A percentile compares a stretch with the other conserved stretches of the same genome.
These are phyloP conservation scores for Halictus rubicundus DNA, from an alignment of 1,140 invertebrate species.

Conservation along the genomic window DNA sequence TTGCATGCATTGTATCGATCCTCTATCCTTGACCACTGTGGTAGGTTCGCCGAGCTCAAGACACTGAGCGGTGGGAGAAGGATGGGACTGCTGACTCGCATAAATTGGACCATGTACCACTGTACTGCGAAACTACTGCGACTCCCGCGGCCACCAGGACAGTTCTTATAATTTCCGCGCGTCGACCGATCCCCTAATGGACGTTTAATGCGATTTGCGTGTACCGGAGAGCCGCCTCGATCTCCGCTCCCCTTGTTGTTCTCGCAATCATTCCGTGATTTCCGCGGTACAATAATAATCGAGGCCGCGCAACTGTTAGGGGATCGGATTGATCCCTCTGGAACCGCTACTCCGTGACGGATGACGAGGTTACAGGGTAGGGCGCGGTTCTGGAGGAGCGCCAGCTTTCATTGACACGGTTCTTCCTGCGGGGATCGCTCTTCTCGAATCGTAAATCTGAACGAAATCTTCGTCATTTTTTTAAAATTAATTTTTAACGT, in stretches of 20 bases:
- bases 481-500: no score
- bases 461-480: background rate
- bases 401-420: background rate
- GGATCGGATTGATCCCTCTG: background rate
- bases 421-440: background rate
- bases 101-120: no score
- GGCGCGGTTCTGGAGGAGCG: background rate
- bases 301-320: slow-evolving; percentile 20
- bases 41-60: no score
- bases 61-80: no score
- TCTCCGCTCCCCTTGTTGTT: background rate
- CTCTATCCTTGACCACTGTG: no score
- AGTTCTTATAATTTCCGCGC: slow-evolving; percentile 6
- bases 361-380: background rate
- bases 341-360: background rate
- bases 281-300: slow-evolving; percentile 27
- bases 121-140: no score
- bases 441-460: background rate
- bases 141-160: background rate
- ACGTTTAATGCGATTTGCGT: slow-evolving; percentile 41
- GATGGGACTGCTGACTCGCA: no score
- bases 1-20: no score
- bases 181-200: slow-evolving; percentile 8
- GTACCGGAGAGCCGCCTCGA: slow-evolving; percentile 1
- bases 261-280: slow-evolving; percentile 40